Base-by-base conservation (phyloP, 2,797 vertebrate genomes). In the Crossoptilon crossoptilon region DNA sequence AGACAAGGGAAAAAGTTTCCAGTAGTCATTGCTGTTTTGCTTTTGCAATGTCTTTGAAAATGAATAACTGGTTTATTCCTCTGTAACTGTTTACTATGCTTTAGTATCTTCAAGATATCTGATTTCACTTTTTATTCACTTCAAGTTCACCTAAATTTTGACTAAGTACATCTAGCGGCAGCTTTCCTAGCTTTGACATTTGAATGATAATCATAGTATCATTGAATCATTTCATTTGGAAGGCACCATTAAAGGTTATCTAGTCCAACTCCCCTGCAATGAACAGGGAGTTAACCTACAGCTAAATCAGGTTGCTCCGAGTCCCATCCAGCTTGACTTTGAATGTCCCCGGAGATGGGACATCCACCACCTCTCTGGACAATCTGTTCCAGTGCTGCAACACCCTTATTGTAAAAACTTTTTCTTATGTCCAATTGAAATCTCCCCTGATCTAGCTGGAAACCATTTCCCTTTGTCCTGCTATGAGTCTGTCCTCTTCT, bases 1-100 rank as follows among this genome's bases (percentile, higher is more conserved):
- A 90, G 91, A 80, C 26, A 37, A 90, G 78, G 6, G 49, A 90
- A 87, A 29, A 16, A 63, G 41, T 83, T 88, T 92, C 66, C 72
- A 87, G 67, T 31, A 84, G 48, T 78, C 31, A 33, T 29, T 74
- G 60, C 53, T 43, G 29, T 44, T 93, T 83, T 55, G 16, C 23
- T 67, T 89, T 90, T 87, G 59, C 67, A 60, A 17, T 29, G 33
- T 55, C 3, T 81, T 56, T 48, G 60, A 51, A 73, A 33, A 41
- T 53, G 14, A 15, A 48, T 46, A 53, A 4, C 39, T 66, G 44
- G 3, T 67, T 92, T 85, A 51, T 73, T 81, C 14, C 48, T 70
- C 55, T 74, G 26, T 29, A 60, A 43, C 22, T 1, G 0, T 44
- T 37, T 74, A 53, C 33, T 18, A 4, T 59, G 44, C 58, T 59